phyloP scores from a whole-genome alignment of 1,140 invertebrate genomes.

The Brachystomella parvula region DNA sequence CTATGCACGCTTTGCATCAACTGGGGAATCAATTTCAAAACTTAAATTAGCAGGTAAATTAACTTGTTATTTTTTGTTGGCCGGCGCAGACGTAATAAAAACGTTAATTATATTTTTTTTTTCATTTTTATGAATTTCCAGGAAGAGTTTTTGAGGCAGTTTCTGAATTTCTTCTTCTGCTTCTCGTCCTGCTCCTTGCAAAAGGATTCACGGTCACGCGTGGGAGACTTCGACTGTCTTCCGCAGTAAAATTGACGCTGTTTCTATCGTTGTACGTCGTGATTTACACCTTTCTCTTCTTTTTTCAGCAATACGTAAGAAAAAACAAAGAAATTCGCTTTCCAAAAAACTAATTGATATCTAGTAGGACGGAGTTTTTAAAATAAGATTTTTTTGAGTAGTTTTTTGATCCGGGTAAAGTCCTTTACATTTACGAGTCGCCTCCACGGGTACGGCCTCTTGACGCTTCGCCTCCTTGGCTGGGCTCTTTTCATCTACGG shows the following conservation, averaged over 20 bases:
- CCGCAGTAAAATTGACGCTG: conserved; percentile 65
- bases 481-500: conserved; percentile 79
- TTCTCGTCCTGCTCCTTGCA: conserved; percentile 70
- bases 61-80: not conserved
- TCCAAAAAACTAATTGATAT: conserved; percentile 13
- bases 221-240: conserved; percentile 59
- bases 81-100: not conserved
- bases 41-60: conserved; percentile 53
- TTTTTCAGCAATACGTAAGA: conserved; percentile 64
- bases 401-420: conserved; percentile 79
- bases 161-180: conserved; percentile 63
- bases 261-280: conserved; percentile 68
- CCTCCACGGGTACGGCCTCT: conserved; percentile 73
- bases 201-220: conserved; percentile 86
- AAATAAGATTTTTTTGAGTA: conserved; percentile 41
- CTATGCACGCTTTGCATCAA: conserved; percentile 61
- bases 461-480: conserved; percentile 64
- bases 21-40: conserved; percentile 53
- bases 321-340: conserved; percentile 1
- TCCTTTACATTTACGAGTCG: conserved; percentile 82
- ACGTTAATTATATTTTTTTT: not conserved
- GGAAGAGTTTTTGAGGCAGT: conserved; percentile 62
- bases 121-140: conserved; percentile 41
- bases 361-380: conserved; percentile 1
- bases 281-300: conserved; percentile 62